Evolutionary conservation across 2,888 invertebrate species (phyloP).

Genomic region (Cheilosia grossa): DNA sequence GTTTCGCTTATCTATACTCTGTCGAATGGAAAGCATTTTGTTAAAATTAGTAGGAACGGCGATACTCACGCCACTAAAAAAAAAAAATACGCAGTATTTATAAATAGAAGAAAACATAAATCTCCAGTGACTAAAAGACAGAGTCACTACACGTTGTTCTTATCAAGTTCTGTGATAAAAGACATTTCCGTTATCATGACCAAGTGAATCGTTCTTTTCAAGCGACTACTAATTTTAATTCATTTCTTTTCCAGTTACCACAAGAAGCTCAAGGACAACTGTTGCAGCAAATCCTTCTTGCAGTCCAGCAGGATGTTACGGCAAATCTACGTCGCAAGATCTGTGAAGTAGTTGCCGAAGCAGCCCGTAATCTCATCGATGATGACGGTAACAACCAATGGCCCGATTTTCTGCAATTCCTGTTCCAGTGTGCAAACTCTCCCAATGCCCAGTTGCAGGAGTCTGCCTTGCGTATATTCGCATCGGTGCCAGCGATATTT

Average conservation of each 20-base stretch:
- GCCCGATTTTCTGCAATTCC: slow-evolving; percentile 97
- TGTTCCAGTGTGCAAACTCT: slow-evolving; percentile 97
- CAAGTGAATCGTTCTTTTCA: too few relatives aligned
- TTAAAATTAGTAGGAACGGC: too few relatives aligned
- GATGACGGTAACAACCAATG: slow-evolving; percentile 98
- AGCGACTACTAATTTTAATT: too few relatives aligned
- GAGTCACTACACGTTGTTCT: too few relatives aligned
- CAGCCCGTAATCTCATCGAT: slow-evolving; percentile 96
- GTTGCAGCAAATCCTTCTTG: slow-evolving; percentile 92
- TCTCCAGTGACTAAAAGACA: too few relatives aligned
- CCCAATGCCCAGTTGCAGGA: slow-evolving; percentile 93
- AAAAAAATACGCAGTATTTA: too few relatives aligned
- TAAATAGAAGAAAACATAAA: too few relatives aligned
- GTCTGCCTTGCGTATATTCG: slow-evolving; percentile 96
- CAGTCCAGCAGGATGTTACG: slow-evolving; percentile 92
- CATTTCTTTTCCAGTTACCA: slow-evolving; percentile 84
- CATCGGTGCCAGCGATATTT: slow-evolving; percentile 98
- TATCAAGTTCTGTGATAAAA: too few relatives aligned
- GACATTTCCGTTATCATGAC: too few relatives aligned
- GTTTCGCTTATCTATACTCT: too few relatives aligned
- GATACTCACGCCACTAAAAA: too few relatives aligned
- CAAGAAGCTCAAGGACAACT: slow-evolving; percentile 93
- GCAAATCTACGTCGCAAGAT: slow-evolving; percentile 93
- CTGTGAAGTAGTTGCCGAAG: slow-evolving; percentile 98
- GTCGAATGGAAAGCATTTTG: too few relatives aligned